Evolutionary conservation across 2,113 vertebrate genomes (phyloP).

Genomic region (Pluvianellus socialis): DNA sequence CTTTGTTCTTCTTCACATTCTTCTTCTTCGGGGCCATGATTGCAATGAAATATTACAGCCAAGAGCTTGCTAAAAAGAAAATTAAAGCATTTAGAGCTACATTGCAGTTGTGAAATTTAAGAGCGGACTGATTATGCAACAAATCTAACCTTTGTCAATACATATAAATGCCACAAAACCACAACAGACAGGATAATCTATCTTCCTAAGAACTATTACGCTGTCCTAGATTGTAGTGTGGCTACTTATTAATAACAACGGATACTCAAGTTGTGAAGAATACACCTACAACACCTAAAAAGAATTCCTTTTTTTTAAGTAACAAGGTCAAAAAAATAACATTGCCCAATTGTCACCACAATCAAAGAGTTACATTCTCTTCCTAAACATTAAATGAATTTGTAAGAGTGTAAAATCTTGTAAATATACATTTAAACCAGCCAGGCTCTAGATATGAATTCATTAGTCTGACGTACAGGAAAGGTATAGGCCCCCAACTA

Average conservation of each 20-base stretch:
- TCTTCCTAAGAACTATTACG: neutral
- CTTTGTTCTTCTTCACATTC: constrained; percentile 90
- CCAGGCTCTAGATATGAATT: neutral
- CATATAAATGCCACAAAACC: neutral
- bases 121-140: neutral
- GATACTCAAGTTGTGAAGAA: neutral
- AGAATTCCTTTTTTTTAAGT: neutral
- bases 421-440: neutral
- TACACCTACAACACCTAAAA: neutral
- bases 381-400: neutral
- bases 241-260: neutral
- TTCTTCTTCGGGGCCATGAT: constrained; percentile 99
- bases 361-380: neutral
- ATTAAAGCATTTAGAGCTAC: neutral
- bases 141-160: neutral
- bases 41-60: constrained; percentile 83
- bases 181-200: neutral
- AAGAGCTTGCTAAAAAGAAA: constrained; percentile 75
- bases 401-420: neutral
- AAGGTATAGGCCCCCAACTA: neutral
- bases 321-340: neutral
- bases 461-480: neutral
- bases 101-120: constrained; percentile 12
- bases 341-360: neutral
- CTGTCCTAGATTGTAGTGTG: neutral